These are phyloP conservation scores for Hypothenemus hampei DNA, from an alignment of 1,140 invertebrate species.

Conservation along the genomic window DNA sequence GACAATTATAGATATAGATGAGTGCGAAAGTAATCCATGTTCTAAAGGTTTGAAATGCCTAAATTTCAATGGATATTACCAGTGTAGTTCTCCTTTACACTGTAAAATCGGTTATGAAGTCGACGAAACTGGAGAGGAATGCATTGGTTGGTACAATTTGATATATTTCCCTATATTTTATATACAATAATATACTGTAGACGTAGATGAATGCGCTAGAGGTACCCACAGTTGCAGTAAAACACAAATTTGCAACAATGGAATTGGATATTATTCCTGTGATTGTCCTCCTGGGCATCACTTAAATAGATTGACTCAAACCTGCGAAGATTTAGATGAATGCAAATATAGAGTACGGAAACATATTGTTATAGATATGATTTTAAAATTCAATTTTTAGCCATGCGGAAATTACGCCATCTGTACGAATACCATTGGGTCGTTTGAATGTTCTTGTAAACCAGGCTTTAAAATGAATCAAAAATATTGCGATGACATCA, in stretches of 20 bases:
- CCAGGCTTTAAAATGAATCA: constrained; percentile 60
- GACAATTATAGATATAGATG: constrained; percentile 45
- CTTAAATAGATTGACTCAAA: constrained; percentile 53
- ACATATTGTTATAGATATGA: not conserved
- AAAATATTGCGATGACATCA: constrained; percentile 57
- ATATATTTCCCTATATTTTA: not conserved
- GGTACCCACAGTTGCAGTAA: constrained; percentile 61
- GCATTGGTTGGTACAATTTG: constrained; percentile 43
- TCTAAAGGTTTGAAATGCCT: constrained; percentile 48
- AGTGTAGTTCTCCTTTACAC: constrained; percentile 50
- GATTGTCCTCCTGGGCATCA: constrained; percentile 64
- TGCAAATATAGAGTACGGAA: constrained; percentile 54
- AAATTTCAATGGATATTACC: constrained; percentile 52
- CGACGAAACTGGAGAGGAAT: constrained; percentile 45
- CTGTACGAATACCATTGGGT: constrained; percentile 78
- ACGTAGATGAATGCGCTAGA: constrained; percentile 65
- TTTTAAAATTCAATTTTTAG: constrained; percentile 36
- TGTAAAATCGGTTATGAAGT: constrained; percentile 50
- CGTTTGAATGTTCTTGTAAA: constrained; percentile 75
- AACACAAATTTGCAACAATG: constrained; percentile 71
- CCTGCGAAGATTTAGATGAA: constrained; percentile 88
- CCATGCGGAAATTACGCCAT: constrained; percentile 54
- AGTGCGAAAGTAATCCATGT: constrained; percentile 48
- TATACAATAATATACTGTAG: constrained; percentile 38
- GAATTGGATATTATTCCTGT: constrained; percentile 69